Conservation (phyloP, 53 echinoderm and acorn worm species). For the Mesocentrotus franciscanus region DNA sequence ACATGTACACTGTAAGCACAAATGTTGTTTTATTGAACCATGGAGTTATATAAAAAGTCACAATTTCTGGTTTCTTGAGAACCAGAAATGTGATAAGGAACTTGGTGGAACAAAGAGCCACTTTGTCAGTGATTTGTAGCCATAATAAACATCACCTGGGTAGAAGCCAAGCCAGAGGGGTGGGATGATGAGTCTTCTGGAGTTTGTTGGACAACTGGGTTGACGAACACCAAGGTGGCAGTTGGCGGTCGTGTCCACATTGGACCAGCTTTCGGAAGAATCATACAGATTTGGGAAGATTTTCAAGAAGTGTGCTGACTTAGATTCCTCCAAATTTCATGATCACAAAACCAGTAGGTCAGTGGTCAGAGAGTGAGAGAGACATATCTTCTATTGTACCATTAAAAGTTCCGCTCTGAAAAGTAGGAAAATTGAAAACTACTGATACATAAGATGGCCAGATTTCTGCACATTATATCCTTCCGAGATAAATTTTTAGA, state of each 20-base stretch:
- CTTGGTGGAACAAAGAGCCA: neutral
- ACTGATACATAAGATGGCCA: no score
- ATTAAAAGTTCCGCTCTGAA: no score
- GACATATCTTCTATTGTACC: no score
- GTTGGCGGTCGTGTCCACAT: neutral
- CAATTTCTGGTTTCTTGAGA: neutral
- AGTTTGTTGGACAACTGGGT: neutral
- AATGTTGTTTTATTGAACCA: neutral
- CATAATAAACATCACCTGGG: constrained; percentile 33
- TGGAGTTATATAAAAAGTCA: neutral
- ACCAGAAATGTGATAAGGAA: neutral
- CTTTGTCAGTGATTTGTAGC: constrained; percentile 18
- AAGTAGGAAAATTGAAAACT: no score
- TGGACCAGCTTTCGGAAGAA: neutral
- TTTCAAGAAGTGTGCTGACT: no score
- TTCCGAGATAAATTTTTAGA: no score
- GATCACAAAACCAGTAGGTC: no score
- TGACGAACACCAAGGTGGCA: neutral
- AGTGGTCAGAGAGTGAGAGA: no score
- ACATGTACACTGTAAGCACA: neutral
- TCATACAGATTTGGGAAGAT: no score
- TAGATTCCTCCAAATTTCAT: no score
- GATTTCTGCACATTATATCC: no score
- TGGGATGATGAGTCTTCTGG: neutral
- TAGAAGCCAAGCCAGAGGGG: neutral